phyloP scores from a whole-genome alignment of 2,113 vertebrate genomes.

The Mungos mungo region DNA sequence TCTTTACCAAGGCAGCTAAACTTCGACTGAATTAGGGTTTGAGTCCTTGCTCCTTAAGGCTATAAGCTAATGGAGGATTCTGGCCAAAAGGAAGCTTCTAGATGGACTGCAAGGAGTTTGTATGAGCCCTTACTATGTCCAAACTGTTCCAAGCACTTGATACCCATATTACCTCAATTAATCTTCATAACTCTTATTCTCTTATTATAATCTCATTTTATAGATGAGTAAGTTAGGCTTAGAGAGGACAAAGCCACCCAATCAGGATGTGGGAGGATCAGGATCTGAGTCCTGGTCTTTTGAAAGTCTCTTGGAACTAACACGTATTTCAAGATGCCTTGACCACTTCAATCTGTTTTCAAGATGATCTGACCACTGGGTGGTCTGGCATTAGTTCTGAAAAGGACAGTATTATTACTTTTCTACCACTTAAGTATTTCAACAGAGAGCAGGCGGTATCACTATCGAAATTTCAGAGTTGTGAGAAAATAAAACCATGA shows the following conservation, averaged over 20 bases:
- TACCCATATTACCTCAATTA: background rate
- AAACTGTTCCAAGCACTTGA: background rate
- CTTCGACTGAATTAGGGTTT: background rate
- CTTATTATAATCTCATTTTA: background rate
- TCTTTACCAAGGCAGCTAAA: background rate
- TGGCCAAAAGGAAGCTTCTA: background rate
- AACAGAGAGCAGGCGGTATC: background rate
- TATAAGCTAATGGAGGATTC: background rate
- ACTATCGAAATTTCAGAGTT: background rate
- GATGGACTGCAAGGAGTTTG: rapidly evolving
- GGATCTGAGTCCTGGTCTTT: background rate
- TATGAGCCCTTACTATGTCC: background rate
- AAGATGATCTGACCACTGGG: background rate
- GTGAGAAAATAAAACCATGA: background rate
- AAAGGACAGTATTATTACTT: background rate
- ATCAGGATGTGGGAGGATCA: background rate
- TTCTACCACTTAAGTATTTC: background rate
- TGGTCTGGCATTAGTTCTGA: background rate
- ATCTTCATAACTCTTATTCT: background rate
- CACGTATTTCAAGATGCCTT: background rate
- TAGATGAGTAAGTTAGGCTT: background rate
- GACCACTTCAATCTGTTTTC: background rate
- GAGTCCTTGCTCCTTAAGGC: background rate
- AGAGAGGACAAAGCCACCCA: background rate
- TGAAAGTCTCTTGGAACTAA: background rate